Percentiles rank a stretch among this genome's conserved stretches.
Conservation (phyloP, 2,888 invertebrate species). For the Euspilapteryx auroguttella region DNA sequence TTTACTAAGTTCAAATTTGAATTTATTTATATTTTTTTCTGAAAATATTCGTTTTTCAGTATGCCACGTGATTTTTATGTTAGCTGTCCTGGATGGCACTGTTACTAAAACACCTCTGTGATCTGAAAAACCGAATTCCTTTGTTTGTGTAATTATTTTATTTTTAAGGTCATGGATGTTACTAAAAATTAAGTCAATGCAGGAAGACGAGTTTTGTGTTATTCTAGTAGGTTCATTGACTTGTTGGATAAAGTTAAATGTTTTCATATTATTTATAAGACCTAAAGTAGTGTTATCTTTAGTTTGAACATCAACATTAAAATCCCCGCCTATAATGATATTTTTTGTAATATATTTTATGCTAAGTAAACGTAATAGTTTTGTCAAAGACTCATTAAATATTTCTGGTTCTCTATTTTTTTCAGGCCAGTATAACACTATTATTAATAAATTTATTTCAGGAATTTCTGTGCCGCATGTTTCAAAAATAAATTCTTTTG, state of each 20-base stretch:
- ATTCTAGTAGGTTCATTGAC: neutral
- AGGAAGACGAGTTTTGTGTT: neutral
- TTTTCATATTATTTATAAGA: neutral
- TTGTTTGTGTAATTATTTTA: neutral
- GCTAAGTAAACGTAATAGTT: neutral
- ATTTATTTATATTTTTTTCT: too few relatives aligned
- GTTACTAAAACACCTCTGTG: neutral
- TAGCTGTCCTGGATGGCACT: too few relatives aligned
- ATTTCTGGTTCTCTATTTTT: too few relatives aligned
- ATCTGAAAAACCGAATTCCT: slow-evolving; percentile 1
- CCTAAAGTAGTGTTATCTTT: neutral
- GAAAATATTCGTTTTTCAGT: too few relatives aligned
- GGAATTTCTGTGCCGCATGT: neutral
- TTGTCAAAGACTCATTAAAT: neutral
- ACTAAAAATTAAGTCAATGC: slow-evolving; percentile 1
- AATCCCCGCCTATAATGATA: too few relatives aligned
- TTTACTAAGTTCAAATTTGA: too few relatives aligned
- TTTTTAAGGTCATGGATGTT: neutral
- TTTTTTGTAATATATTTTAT: neutral
- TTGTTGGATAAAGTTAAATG: neutral
- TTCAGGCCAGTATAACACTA: neutral
- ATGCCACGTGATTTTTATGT: too few relatives aligned
- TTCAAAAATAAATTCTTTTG: slow-evolving; percentile 1
- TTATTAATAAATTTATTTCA: neutral
- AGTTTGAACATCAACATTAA: neutral